Base-by-base conservation (phyloP, 2,888 invertebrate species). In the Nymphalis urticae region DNA sequence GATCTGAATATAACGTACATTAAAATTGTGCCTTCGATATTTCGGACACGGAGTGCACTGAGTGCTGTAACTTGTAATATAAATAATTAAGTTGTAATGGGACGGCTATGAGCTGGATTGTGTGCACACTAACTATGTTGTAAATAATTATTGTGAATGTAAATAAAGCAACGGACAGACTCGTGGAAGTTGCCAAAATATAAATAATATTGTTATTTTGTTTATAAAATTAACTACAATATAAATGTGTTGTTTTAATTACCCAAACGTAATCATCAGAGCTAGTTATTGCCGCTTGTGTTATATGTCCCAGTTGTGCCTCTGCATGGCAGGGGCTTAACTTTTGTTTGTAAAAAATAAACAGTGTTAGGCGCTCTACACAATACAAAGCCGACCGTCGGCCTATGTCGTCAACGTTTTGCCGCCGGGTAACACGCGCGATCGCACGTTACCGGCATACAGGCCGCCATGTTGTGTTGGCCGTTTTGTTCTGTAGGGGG, bases 131-230 rank as follows among this genome's bases (percentile, higher is more conserved):
- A 27, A 32, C 27, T 32, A 32, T 32, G 27, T 17, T 51, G 66
- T 4, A 13, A 50, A 51, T 68, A 48, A 59, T 59, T 64, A 32
- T 51, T 65, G 48, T 59, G 58, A 54, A 32, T 56, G 53, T 64
- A 42, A 48, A 42, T 53, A 56, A 9, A 58, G 19, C 9, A 62
- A 5, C 27, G 27, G 24, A 61, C 54, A 59, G 61, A 58, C 62
- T 64, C 58, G 32, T n/a, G 48, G 48, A 36, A 60, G 64, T 67
- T 62, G 75, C 75, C 73, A 75, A 73, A 75, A 60, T 68, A 70
- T 70, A 58, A 69, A 66, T 63, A 65, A 67, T 72, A 56, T 72
- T 75, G 73, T 70, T 69, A 65, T 72, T 73, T 69, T 64, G 67
- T 69, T 73, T 73, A 65, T 72, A 73, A 68, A 76, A 71, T 59